These are phyloP conservation scores for Cinclus cinclus DNA, from an alignment of 2,113 vertebrate species.

Conservation along the genomic window DNA sequence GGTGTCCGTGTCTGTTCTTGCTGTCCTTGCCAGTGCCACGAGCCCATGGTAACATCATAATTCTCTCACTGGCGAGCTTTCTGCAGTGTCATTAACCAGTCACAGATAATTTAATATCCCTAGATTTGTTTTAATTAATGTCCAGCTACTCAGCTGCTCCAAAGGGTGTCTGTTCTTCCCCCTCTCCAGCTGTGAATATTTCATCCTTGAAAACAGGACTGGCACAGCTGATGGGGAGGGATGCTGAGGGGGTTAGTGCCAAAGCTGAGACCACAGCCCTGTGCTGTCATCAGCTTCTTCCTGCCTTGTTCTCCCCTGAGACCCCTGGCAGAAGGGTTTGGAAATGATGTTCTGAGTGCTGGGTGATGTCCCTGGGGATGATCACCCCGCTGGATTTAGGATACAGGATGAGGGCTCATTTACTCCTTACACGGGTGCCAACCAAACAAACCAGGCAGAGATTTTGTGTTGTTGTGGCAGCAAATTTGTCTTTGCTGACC, in stretches of 20 bases:
- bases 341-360: neutral
- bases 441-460: neutral
- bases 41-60: accelerated
- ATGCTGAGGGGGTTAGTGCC: neutral
- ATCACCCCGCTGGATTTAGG: neutral
- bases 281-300: accelerated
- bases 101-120: neutral
- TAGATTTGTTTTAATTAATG: neutral
- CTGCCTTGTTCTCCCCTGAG: neutral
- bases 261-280: neutral
- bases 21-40: neutral
- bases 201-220: neutral
- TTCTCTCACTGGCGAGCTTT: neutral
- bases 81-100: neutral
- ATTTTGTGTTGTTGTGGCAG: neutral
- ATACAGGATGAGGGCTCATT: neutral
- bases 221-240: neutral
- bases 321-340: neutral
- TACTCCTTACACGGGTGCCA: neutral
- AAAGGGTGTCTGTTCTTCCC: too few relatives aligned
- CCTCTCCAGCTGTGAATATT: neutral
- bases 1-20: neutral
- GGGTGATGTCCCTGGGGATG: neutral
- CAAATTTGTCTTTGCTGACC: neutral
- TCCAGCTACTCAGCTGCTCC: neutral